A percentile compares a stretch with the other conserved stretches of the same genome.
Evolutionary conservation across 2,888 invertebrate genomes (phyloP).

Genomic region (Saturnia pavonia): DNA sequence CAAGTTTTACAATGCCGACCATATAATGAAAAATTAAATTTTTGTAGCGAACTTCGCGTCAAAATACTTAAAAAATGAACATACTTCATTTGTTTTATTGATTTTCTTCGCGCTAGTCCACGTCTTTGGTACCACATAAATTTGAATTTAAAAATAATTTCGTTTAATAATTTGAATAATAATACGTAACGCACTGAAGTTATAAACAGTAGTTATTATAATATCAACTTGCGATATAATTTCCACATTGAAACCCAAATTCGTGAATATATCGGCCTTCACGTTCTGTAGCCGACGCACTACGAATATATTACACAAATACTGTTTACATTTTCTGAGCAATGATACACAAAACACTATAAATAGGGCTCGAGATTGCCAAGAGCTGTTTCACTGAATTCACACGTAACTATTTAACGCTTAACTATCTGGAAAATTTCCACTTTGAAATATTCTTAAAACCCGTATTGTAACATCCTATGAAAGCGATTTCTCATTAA

Average conservation of each 20-base stretch:
- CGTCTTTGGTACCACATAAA: background rate
- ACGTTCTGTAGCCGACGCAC: conserved; percentile 22
- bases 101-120: background rate
- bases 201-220: conserved; percentile 1
- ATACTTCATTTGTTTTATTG: background rate
- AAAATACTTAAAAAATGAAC: background rate
- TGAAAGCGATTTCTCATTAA: too few species aligned
- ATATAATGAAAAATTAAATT: too few species aligned
- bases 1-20: too few species aligned
- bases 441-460: background rate
- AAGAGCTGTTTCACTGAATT: conserved; percentile 21
- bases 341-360: conserved; percentile 56
- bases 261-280: conserved; percentile 21
- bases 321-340: conserved; percentile 62
- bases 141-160: background rate
- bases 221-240: conserved; percentile 15
- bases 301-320: conserved; percentile 54
- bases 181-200: background rate
- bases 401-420: conserved; percentile 4
- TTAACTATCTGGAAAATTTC: conserved; percentile 6
- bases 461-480: background rate
- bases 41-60: too few species aligned
- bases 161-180: background rate
- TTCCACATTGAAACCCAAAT: conserved; percentile 19
- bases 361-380: conserved; percentile 42